phyloP scores from a whole-genome alignment of 2,113 vertebrate species.

The Aegotheles bennettii region DNA sequence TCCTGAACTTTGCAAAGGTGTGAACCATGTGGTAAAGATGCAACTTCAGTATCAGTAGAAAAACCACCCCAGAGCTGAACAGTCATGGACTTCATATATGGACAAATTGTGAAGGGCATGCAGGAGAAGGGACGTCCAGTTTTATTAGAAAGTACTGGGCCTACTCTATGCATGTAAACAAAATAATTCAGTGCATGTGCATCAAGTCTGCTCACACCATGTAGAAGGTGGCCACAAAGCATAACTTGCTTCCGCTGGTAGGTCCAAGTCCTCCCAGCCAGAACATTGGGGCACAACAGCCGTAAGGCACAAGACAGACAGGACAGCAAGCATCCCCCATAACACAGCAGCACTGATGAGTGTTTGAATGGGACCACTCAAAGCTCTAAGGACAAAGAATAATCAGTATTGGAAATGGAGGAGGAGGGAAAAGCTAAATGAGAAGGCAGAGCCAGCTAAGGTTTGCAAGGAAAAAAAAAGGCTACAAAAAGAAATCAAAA shows the following conservation, averaged over 20 bases:
- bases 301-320: neutral
- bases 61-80: neutral
- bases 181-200: neutral
- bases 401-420: slow-evolving; percentile 42
- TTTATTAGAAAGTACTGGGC: neutral
- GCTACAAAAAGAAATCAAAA: neutral
- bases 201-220: neutral
- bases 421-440: slow-evolving; percentile 55
- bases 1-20: neutral
- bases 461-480: neutral
- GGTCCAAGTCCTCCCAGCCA: rapidly evolving
- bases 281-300: neutral
- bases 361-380: slow-evolving; percentile 6
- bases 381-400: slow-evolving; percentile 57
- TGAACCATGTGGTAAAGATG: neutral
- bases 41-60: neutral
- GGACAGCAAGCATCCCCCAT: neutral
- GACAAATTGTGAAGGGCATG: neutral
- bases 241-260: neutral
- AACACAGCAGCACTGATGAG: slow-evolving; percentile 6
- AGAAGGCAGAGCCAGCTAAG: slow-evolving; percentile 45
- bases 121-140: neutral
- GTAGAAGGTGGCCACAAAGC: neutral
- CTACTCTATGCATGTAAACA: rapidly evolving
- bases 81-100: neutral